Evolutionary conservation across 2,113 vertebrate genomes (phyloP), one percentile per base, ranked within the genome.

Genomic region (Melanerpes formicivorus): DNA sequence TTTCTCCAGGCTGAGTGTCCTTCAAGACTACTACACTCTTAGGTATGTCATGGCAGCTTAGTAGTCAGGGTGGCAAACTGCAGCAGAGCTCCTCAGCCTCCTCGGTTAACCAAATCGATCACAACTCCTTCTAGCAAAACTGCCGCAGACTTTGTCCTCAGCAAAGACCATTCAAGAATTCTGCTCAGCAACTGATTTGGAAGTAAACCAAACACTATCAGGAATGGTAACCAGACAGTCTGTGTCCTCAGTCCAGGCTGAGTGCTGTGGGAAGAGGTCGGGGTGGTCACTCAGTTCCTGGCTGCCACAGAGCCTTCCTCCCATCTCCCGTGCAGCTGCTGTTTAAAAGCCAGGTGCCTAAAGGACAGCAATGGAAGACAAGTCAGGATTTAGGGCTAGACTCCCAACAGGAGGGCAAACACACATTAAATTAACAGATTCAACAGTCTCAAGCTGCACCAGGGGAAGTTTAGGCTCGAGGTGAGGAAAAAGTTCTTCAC

Each of bases 331-430:
- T 81, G n/a, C 46, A 48, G 23, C 73, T 73, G 69, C 80, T 78
- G 73, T 86, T 93, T 95, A 90, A 95, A 96, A 95, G 91, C 67
- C 50, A 52, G 50, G 50, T 96, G 85, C 90, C 74, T 95, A 80
- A 93, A 88, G 85, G 87, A 96, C 80, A 88, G 70, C 60, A 37
- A 55, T 95, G 97, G 97, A 97, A 98, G 97, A 97, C 97, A 59
- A 78, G 86, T 92, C 79, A 95, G 91, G 93, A 95, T 87, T 95
- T 96, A 95, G 96, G 84, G 93, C 90, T 50, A 78, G 52, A 79
- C 95, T 92, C 96, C 92, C 95, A 95, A 96, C 63, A 63, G 74
- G 91, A 95, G 94, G 94, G 93, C 95, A 96, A 18, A 90, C 84
- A 85, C 76, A 97, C 88, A 93, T 96, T 93, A 95, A 96, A 95